A percentile compares a stretch with the other conserved stretches of the same genome.
phyloP scores from a whole-genome alignment of 2,113 vertebrate species.

The Cyanocitta stelleri region DNA sequence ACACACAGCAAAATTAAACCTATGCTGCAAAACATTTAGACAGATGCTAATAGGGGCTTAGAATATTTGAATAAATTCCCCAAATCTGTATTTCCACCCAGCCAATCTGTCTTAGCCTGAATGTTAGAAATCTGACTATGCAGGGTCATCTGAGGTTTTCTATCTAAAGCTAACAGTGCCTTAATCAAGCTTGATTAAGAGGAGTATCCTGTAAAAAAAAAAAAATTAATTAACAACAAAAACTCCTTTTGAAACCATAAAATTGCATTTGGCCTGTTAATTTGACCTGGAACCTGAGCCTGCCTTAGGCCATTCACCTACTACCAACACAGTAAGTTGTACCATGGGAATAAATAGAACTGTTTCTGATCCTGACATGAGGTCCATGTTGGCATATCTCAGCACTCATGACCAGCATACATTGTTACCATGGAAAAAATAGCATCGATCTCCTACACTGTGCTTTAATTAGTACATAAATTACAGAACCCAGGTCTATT shows the following conservation, averaged over 20 bases:
- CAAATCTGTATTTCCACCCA: background rate
- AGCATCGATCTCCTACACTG: background rate
- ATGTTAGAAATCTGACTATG: background rate
- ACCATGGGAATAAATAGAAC: background rate
- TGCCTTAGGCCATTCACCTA: background rate
- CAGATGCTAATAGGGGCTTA: background rate
- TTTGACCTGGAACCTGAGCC: background rate
- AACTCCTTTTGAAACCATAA: background rate
- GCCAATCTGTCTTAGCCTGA: background rate
- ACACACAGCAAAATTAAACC: background rate
- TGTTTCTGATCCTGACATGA: background rate
- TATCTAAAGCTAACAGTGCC: background rate
- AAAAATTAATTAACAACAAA: background rate
- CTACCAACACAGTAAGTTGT: background rate
- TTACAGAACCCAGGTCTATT: background rate
- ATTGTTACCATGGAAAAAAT: background rate
- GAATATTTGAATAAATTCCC: background rate
- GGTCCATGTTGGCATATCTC: background rate
- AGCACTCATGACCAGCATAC: background rate
- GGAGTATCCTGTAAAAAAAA: background rate
- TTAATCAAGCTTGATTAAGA: background rate
- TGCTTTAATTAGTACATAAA: background rate
- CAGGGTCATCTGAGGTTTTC: background rate
- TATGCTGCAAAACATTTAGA: background rate
- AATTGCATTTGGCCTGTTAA: background rate